These are phyloP conservation scores for Griposia aprilina DNA, from an alignment of 2,888 invertebrate species.

Conservation along the genomic window DNA sequence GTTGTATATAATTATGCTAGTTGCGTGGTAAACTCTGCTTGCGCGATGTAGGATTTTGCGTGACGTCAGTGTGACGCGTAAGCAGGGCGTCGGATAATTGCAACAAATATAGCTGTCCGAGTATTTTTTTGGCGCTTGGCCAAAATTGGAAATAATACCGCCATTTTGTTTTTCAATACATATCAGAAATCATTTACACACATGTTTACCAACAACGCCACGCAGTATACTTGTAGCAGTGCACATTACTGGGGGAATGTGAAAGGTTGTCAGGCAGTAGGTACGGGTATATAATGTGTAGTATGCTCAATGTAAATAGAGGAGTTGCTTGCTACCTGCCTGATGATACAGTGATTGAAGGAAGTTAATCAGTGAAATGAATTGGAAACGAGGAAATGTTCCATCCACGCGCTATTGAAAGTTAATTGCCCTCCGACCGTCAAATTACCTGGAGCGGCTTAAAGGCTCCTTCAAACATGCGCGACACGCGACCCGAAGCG, in stretches of 20 bases:
- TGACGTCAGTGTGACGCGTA: too few species aligned
- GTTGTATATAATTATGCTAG: too few species aligned
- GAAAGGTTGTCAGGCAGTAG: neutral
- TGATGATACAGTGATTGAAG: conserved; percentile 36
- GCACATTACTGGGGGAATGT: neutral
- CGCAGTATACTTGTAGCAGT: neutral
- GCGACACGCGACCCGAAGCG: too few species aligned
- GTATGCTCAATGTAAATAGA: neutral
- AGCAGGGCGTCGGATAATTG: neutral
- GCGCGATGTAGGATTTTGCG: too few species aligned
- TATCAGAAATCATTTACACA: neutral
- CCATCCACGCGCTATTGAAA: conserved; percentile 26
- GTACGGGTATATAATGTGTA: neutral
- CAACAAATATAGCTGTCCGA: neutral
- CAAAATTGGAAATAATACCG: neutral
- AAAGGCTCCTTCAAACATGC: too few species aligned
- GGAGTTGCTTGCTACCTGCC: neutral
- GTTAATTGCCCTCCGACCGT: conserved; percentile 28
- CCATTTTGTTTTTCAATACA: neutral
- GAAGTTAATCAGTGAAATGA: conserved; percentile 55
- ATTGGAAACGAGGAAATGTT: conserved; percentile 57
- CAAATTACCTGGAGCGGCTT: conserved; percentile 5
- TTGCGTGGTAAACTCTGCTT: too few species aligned
- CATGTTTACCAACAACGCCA: neutral
- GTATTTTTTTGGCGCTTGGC: neutral